Percentiles rank a stretch among this genome's conserved stretches.
These are phyloP conservation scores for Protophormia terraenovae DNA, from an alignment of 2,888 invertebrate species.

Conservation along the genomic window DNA sequence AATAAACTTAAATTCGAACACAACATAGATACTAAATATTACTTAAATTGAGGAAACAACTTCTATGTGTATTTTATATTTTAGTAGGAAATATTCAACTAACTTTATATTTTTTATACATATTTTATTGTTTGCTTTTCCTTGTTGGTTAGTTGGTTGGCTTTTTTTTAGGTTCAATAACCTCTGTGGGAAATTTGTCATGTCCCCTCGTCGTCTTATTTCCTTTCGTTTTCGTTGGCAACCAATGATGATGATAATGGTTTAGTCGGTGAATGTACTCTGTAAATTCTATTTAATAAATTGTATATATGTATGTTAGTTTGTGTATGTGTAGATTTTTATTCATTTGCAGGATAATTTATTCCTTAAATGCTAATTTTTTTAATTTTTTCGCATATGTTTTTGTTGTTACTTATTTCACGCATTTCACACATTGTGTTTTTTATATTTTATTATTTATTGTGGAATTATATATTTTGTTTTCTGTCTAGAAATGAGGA, in stretches of 20 bases:
- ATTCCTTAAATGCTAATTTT: conserved; percentile 5
- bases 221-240: conserved; percentile 50
- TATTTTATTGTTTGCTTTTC: neutral
- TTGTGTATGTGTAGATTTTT: neutral
- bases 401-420: neutral
- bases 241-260: no score
- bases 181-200: conserved; percentile 46
- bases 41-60: neutral
- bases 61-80: neutral
- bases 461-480: neutral
- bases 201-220: conserved; percentile 1
- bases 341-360: conserved; percentile 40
- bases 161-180: conserved; percentile 55
- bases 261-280: conserved; percentile 37
- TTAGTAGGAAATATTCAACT: neutral
- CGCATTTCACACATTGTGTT: neutral
- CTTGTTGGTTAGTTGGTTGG: neutral
- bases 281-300: neutral
- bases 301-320: neutral
- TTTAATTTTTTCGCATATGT: neutral
- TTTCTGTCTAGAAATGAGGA: neutral
- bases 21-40: neutral
- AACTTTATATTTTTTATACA: conserved; percentile 13
- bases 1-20: no score
- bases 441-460: neutral